These are phyloP conservation scores for Spinibarbus caldwelli DNA, from an alignment of 2,797 vertebrate genomes.

Conservation along the genomic window DNA sequence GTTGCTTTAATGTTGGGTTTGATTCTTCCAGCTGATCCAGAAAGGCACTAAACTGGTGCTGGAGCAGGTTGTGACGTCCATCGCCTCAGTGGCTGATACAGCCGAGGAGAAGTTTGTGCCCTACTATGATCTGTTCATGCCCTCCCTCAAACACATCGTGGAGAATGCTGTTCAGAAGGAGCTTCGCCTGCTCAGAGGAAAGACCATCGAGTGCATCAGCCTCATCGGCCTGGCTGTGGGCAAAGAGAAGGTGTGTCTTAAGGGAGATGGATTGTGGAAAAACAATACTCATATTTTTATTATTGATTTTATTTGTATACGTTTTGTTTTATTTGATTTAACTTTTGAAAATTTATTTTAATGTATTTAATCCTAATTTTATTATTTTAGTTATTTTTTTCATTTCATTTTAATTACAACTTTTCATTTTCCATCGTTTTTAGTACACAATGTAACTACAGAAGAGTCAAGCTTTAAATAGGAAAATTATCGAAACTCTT, in stretches of 20 bases:
- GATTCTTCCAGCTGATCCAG: slow-evolving; percentile 86
- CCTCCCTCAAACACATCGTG: slow-evolving; percentile 96
- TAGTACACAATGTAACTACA: too few species aligned
- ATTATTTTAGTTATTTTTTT: too few species aligned
- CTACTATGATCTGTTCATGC: slow-evolving; percentile 98
- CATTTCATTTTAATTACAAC: too few species aligned
- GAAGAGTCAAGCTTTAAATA: too few species aligned
- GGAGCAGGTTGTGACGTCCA: slow-evolving; percentile 99
- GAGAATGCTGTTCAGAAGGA: slow-evolving; percentile 98
- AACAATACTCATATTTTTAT: background rate
- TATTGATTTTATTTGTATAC: too few species aligned
- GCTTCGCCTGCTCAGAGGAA: slow-evolving; percentile 92
- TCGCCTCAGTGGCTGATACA: slow-evolving; percentile 97
- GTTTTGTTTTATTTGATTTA: too few species aligned
- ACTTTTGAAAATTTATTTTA: too few species aligned
- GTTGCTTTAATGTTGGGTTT: background rate
- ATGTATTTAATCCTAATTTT: too few species aligned
- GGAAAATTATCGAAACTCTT: too few species aligned
- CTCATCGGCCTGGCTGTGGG: slow-evolving; percentile 97
- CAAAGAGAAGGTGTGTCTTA: slow-evolving; percentile 88
- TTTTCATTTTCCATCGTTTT: too few species aligned
- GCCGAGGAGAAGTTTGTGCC: slow-evolving; percentile 98
- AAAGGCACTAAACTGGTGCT: slow-evolving; percentile 98
- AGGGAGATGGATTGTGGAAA: background rate
- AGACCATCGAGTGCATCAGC: slow-evolving; percentile 99